Conservation (phyloP, 2,888 invertebrate genomes). For the Beris morrisii region DNA sequence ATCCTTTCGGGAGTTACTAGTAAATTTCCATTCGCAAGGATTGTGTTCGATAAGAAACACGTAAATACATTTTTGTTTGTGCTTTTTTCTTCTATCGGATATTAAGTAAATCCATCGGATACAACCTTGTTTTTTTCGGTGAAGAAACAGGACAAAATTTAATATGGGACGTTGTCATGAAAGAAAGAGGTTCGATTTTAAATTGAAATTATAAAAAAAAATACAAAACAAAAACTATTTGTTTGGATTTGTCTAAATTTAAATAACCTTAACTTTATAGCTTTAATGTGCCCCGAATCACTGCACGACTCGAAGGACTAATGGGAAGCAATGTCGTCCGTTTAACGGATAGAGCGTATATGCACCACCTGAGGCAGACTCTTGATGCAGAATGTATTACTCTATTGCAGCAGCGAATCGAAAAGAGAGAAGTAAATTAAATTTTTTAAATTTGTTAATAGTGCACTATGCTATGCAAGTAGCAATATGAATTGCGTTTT, state of each 20-base stretch:
- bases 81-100: background rate
- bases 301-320: constrained; percentile 53
- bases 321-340: constrained; percentile 62
- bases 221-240: too few species aligned
- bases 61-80: constrained; percentile 5
- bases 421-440: constrained; percentile 59
- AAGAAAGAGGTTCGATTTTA: too few species aligned
- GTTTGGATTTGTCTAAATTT: too few species aligned
- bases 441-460: background rate
- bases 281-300: constrained; percentile 55
- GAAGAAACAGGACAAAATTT: too few species aligned
- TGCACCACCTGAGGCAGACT: constrained; percentile 62
- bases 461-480: background rate
- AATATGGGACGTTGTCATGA: too few species aligned
- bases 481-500: background rate
- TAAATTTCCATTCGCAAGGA: constrained; percentile 31
- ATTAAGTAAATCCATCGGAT: background rate
- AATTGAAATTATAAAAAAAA: too few species aligned
- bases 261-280: constrained; percentile 40
- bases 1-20: constrained; percentile 11
- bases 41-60: constrained; percentile 36
- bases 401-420: constrained; percentile 61
- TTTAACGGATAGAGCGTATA: constrained; percentile 66
- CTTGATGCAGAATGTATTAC: constrained; percentile 64
- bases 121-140: background rate